Percentiles rank a stretch among this genome's conserved stretches.
Conservation (phyloP, 2,888 invertebrate species). For the Abscondita cerata region DNA sequence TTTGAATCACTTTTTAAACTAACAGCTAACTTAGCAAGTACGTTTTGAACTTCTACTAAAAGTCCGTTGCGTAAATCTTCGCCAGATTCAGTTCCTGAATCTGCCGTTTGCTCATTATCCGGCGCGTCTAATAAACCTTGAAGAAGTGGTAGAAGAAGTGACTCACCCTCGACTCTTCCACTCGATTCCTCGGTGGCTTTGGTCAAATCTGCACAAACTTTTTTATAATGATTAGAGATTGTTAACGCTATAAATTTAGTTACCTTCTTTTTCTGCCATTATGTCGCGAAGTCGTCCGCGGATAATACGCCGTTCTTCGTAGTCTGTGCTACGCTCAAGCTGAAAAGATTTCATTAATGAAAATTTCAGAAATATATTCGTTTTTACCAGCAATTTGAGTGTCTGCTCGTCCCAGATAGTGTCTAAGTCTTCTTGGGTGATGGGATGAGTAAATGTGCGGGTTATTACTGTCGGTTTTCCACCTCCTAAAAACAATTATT, state of each 20-base stretch:
- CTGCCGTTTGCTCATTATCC: slow-evolving; percentile 59
- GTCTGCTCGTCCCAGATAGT: slow-evolving; percentile 81
- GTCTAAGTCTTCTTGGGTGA: slow-evolving; percentile 69
- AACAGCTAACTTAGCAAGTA: slow-evolving; percentile 54
- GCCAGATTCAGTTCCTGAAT: slow-evolving; percentile 74
- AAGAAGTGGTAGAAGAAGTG: slow-evolving; percentile 72
- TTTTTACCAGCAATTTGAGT: slow-evolving; percentile 72
- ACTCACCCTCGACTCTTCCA: slow-evolving; percentile 73
- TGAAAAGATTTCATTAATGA: slow-evolving; percentile 55
- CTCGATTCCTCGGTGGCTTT: slow-evolving; percentile 54
- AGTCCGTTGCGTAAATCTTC: slow-evolving; percentile 69
- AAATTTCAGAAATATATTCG: neutral
- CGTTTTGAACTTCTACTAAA: slow-evolving; percentile 61
- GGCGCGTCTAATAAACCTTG: slow-evolving; percentile 68
- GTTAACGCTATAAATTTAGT: slow-evolving; percentile 32
- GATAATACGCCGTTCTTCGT: slow-evolving; percentile 85
- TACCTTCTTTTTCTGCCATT: slow-evolving; percentile 89
- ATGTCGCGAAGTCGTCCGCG: slow-evolving; percentile 81
- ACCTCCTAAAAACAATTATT: slow-evolving; percentile 45
- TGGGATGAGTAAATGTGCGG: slow-evolving; percentile 56
- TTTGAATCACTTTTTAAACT: slow-evolving; percentile 58
- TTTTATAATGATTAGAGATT: slow-evolving; percentile 38
- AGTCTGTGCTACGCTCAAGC: slow-evolving; percentile 85
- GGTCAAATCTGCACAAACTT: slow-evolving; percentile 60
- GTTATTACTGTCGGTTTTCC: slow-evolving; percentile 53